These are phyloP conservation scores for human (Homo sapiens) DNA, from an alignment of 2,113 vertebrate species.

Conservation along the genomic window DNA sequence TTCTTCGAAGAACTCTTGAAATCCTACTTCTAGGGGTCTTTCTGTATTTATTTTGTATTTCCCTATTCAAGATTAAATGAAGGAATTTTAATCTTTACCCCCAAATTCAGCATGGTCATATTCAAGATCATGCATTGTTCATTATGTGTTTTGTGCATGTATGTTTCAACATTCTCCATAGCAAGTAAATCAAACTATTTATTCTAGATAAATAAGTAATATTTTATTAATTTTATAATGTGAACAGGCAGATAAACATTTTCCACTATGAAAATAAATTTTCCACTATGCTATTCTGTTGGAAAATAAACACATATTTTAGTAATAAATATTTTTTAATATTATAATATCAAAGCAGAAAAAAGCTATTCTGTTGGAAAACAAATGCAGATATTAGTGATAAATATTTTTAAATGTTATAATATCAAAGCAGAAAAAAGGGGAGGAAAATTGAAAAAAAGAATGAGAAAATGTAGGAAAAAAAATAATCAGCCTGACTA, in stretches of 20 bases:
- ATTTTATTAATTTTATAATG: slow-evolving; percentile 20
- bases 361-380: neutral
- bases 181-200: neutral
- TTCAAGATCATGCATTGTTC: neutral
- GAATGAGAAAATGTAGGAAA: neutral
- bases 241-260: neutral
- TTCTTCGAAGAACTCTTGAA: neutral
- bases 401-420: neutral
- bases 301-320: neutral
- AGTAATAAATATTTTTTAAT: neutral
- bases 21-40: neutral
- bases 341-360: neutral
- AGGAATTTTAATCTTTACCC: neutral
- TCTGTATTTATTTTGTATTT: neutral
- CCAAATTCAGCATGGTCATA: neutral
- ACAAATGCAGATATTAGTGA: neutral
- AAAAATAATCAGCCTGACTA: neutral
- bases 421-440: neutral
- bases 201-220: neutral
- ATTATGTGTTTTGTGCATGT: neutral
- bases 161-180: neutral
- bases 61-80: neutral
- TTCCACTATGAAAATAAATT: neutral
- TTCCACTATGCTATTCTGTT: neutral
- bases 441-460: neutral